A percentile compares a stretch with the other conserved stretches of the same genome.
phyloP scores from a whole-genome alignment of 2,113 vertebrate species.

The Fukomys damarensis region DNA sequence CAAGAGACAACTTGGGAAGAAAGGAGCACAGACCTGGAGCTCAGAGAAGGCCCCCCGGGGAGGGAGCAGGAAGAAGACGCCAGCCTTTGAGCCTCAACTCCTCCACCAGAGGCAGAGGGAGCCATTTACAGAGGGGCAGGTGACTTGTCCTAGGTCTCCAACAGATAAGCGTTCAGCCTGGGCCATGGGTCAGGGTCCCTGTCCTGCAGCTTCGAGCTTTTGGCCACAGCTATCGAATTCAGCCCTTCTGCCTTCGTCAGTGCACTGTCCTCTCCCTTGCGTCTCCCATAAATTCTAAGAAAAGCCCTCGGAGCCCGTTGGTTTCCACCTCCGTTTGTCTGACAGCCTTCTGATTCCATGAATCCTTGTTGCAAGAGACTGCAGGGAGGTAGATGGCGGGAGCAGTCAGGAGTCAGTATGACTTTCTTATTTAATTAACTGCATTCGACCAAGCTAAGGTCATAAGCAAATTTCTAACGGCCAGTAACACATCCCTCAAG shows the following conservation, averaged over 20 bases:
- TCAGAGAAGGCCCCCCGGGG: background rate
- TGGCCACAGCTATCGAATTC: background rate
- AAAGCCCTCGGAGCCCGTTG: background rate
- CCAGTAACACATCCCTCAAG: constrained; percentile 52
- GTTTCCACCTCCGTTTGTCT: background rate
- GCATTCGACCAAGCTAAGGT: constrained; percentile 15
- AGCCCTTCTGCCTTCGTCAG: background rate
- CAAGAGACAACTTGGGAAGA: background rate
- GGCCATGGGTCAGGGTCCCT: background rate
- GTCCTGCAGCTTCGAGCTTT: background rate
- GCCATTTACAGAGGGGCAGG: background rate
- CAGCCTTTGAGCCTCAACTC: background rate
- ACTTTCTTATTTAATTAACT: constrained; percentile 56
- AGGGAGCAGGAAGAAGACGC: background rate
- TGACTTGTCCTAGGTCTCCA: background rate
- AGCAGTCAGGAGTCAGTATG: background rate
- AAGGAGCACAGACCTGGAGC: background rate
- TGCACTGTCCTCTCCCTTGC: background rate
- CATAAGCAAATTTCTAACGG: constrained; percentile 36
- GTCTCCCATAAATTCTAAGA: background rate
- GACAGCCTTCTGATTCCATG: background rate
- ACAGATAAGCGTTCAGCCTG: background rate
- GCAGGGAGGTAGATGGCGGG: background rate
- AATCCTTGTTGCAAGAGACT: background rate
- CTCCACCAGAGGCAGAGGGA: background rate